Percentiles rank a stretch among this genome's conserved stretches.
Evolutionary conservation across 2,888 invertebrate genomes (phyloP).

Genomic region (Apoderus coryli): DNA sequence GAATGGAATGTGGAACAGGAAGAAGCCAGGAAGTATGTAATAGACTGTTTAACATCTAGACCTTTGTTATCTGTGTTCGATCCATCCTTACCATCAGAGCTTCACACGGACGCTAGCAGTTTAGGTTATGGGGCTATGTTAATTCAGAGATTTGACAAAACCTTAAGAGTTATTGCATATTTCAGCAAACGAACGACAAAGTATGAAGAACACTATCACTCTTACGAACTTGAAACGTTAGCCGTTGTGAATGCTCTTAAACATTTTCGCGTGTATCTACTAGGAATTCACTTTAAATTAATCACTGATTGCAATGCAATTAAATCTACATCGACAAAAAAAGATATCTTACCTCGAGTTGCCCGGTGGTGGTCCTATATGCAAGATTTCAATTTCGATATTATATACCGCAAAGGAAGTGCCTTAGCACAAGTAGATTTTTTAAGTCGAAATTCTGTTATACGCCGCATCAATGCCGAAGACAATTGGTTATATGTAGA

Average conservation of each 20-base stretch:
- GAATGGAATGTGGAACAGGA: slow-evolving; percentile 9
- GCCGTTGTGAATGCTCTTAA: slow-evolving; percentile 21
- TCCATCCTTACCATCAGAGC: slow-evolving; percentile 13
- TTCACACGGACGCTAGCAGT: slow-evolving; percentile 19
- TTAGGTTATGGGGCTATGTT: slow-evolving; percentile 15
- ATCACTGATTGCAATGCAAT: slow-evolving; percentile 25
- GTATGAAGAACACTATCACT: slow-evolving; percentile 12
- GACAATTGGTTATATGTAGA: slow-evolving; percentile 9
- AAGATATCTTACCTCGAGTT: slow-evolving; percentile 19
- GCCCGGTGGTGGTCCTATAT: slow-evolving; percentile 24
- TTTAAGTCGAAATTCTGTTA: slow-evolving; percentile 12
- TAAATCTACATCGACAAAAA: slow-evolving; percentile 19
- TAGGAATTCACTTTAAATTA: slow-evolving; percentile 18
- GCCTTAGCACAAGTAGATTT: slow-evolving; percentile 10
- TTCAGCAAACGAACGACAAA: slow-evolving; percentile 6
- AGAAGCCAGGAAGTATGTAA: slow-evolving; percentile 10
- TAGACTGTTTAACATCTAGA: slow-evolving; percentile 13
- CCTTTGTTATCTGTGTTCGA: slow-evolving; percentile 17
- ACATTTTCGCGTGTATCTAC: slow-evolving; percentile 18
- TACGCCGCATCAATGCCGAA: neutral
- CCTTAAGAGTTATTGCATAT: slow-evolving; percentile 2
- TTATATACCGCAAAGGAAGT: slow-evolving; percentile 16
- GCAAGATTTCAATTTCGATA: slow-evolving; percentile 19
- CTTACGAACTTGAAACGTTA: slow-evolving; percentile 22
- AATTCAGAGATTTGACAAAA: neutral